These are phyloP conservation scores for Tachina lurida DNA, from an alignment of 2,888 invertebrate genomes.

Conservation along the genomic window DNA sequence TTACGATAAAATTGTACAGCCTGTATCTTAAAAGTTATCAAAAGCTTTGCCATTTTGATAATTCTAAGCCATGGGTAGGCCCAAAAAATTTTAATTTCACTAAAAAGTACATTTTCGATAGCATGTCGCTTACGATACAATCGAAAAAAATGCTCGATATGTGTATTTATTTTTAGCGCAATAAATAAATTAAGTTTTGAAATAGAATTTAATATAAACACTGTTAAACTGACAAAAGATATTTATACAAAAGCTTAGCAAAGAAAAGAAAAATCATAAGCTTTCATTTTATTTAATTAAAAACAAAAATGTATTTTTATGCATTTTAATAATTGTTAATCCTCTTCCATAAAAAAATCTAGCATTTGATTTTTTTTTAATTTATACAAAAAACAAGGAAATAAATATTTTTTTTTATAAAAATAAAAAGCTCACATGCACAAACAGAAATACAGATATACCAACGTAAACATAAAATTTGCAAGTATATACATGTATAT, in stretches of 20 bases:
- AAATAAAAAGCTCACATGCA: slow-evolving; percentile 18
- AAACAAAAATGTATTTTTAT: neutral
- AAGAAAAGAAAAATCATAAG: neutral
- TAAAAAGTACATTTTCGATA: too few species aligned
- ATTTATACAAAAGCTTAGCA: neutral
- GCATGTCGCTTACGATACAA: too few species aligned
- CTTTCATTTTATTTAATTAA: slow-evolving; percentile 40
- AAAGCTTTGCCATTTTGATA: too few species aligned
- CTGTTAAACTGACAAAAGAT: neutral
- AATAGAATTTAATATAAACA: too few species aligned
- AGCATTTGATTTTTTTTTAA: neutral
- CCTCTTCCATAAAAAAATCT: neutral
- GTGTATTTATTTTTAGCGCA: too few species aligned
- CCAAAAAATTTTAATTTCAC: too few species aligned
- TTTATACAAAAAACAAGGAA: neutral
- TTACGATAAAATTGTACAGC: too few species aligned
- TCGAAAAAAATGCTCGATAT: too few species aligned
- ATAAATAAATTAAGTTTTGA: too few species aligned
- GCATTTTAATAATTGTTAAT: slow-evolving; percentile 30
- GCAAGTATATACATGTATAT: neutral
- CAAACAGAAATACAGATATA: neutral
- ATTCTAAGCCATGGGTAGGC: too few species aligned
- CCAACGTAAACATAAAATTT: neutral
- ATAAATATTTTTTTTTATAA: slow-evolving; percentile 11
- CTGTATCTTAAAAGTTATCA: too few species aligned